Base-by-base conservation (phyloP, 2,888 invertebrate genomes). In the Crossocerus cetratus region DNA sequence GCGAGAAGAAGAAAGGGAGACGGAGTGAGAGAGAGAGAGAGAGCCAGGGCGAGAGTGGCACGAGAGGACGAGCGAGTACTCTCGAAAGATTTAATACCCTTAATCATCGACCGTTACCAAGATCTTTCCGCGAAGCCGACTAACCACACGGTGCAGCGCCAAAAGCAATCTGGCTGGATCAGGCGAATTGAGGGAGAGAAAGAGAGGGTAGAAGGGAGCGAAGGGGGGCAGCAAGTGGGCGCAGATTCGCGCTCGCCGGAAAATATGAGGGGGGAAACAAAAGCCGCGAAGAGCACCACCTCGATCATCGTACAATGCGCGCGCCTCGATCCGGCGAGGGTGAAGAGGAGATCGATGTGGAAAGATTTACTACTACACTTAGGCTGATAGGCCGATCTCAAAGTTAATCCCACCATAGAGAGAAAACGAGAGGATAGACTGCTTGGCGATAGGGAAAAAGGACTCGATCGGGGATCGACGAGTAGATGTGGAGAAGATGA, bases 51-150 rank as follows among this genome's bases (percentile, higher is more conserved):
- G 55, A 55, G 57, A 32, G 42, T 23, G 45, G 64, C 56, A 69
- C 8, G 8, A 32, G 32, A 4, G 32, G 56, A 69, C 8, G 8
- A 32, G 32, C 32, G 32, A 32, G 32, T 32, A 32, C 32, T 16
- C 49, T 16, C 16, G 49, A 49, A 16, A 64, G 64, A 70, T 65
- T 63, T 59, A 70, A 65, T 65, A 59, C 70, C 62, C 68, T 74
- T 56, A 59, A 68, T 74, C 74, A 68, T 69, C 53, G 71, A 63
- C 55, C 60, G 63, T 69, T 60, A 20, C 61, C 54, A 13, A 8
- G 61, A 65, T 66, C 69, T 66, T 61, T 64, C 60, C 22, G 14
- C n/a, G 49, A 61, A 45, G 32, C 43, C 56, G 59, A 57, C 66
- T 65, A 68, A 69, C 74, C 61, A 69, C 61, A 62, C 23, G 43